phyloP scores from a whole-genome alignment of 2,888 invertebrate species.

The Plagodis dolabraria region DNA sequence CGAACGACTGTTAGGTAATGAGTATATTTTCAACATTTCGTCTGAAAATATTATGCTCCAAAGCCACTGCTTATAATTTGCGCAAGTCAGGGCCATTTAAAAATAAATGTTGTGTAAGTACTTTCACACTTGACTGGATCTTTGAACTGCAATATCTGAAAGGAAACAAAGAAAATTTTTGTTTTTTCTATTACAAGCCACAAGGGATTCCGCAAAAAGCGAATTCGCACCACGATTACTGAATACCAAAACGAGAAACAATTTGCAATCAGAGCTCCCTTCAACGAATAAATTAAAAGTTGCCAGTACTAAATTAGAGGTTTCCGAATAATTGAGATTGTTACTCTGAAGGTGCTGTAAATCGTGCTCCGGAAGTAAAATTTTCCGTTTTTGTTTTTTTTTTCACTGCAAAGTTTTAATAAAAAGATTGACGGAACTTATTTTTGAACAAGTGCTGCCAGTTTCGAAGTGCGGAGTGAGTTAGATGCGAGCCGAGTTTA shows the following conservation, averaged over 20 bases:
- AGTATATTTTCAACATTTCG: no score
- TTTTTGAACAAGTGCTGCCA: conserved; percentile 27
- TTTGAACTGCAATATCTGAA: not conserved
- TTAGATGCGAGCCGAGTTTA: conserved; percentile 18
- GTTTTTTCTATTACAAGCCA: conserved; percentile 41
- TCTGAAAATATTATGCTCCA: no score
- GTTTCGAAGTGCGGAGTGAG: conserved; percentile 24
- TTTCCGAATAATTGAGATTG: conserved; percentile 64
- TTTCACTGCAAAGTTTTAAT: conserved; percentile 25
- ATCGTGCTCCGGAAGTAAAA: conserved; percentile 36
- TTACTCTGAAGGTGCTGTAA: conserved; percentile 49
- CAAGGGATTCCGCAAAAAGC: conserved; percentile 39
- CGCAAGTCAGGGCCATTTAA: no score
- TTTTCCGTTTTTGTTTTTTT: conserved; percentile 24
- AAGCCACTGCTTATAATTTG: no score
- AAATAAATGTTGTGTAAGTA: no score
- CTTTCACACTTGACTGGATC: no score
- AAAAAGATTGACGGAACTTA: conserved; percentile 28
- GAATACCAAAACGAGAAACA: conserved; percentile 67
- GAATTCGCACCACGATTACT: conserved; percentile 53
- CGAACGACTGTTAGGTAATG: no score
- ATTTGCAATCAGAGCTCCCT: conserved; percentile 68
- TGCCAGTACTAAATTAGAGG: conserved; percentile 63
- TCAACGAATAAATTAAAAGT: conserved; percentile 70
- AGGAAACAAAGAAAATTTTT: conserved; percentile 18